Conservation (phyloP, 1,140 invertebrate species). For the Saccostrea glomerata region DNA sequence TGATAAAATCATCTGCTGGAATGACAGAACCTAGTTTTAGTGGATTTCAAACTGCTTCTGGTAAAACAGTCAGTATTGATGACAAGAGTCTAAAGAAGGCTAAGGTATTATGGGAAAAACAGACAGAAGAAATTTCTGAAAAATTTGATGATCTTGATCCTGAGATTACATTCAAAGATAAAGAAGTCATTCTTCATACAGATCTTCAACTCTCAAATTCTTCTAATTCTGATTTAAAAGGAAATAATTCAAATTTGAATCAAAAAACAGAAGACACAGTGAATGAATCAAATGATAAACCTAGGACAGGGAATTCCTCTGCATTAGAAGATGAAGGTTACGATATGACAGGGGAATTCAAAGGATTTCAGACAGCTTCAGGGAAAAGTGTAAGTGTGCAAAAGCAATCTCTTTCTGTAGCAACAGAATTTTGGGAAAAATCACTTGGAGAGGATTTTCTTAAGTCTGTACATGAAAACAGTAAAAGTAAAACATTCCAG, state of each 20-base stretch:
- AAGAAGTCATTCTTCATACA: neutral
- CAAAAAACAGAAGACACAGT: neutral
- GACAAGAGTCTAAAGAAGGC: constrained; percentile 50
- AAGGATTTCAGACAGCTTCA: constrained; percentile 57
- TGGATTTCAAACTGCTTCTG: constrained; percentile 62
- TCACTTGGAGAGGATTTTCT: neutral
- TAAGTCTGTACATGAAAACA: neutral
- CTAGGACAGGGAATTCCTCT: neutral
- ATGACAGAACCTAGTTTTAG: neutral
- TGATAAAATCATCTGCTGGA: neutral
- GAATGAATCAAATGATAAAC: neutral
- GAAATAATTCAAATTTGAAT: neutral
- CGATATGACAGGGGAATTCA: neutral
- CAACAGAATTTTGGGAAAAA: constrained; percentile 33
- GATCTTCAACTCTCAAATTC: neutral
- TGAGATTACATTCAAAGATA: constrained; percentile 13
- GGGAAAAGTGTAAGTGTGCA: constrained; percentile 46
- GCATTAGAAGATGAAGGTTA: neutral
- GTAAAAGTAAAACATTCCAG: neutral
- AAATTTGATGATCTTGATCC: constrained; percentile 1
- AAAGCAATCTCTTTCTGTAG: constrained; percentile 44
- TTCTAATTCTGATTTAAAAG: neutral
- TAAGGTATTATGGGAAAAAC: constrained; percentile 8
- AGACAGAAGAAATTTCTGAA: too few species aligned
- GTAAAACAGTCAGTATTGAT: constrained; percentile 45